phyloP scores from a whole-genome alignment of 1,140 invertebrate genomes.

The Sminthurinus signatus region DNA sequence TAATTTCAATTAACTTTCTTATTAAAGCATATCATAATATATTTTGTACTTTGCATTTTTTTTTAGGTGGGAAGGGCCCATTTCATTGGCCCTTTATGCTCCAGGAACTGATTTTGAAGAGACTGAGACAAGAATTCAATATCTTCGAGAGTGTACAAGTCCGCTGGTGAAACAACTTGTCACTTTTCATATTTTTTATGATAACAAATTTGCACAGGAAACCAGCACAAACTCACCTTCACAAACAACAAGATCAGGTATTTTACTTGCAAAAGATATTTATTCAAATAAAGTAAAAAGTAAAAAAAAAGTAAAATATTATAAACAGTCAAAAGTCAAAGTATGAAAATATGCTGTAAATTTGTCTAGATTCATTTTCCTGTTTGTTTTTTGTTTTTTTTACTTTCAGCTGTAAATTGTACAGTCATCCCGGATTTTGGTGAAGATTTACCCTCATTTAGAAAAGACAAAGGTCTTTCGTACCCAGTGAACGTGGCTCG shows the following conservation, averaged over 20 bases:
- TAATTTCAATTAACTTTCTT: too few relatives aligned
- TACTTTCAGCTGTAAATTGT: neutral
- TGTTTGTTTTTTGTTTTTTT: neutral
- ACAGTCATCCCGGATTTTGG: neutral
- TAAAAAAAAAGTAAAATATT: neutral
- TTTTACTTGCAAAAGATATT: neutral
- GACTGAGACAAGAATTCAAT: conserved; percentile 41
- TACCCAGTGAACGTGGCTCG: conserved; percentile 35
- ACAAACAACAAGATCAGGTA: too few relatives aligned
- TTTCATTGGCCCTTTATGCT: conserved; percentile 48
- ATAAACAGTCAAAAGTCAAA: neutral
- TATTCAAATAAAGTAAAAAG: neutral
- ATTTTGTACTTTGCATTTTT: too few relatives aligned
- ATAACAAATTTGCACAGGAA: conserved; percentile 13
- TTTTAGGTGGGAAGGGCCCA: conserved; percentile 48
- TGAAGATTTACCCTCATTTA: conserved; percentile 16
- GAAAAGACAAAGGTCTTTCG: conserved; percentile 1
- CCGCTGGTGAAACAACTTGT: conserved; percentile 40
- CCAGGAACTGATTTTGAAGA: conserved; percentile 44
- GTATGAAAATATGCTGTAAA: too few relatives aligned
- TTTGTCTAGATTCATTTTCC: neutral
- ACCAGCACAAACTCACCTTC: too few relatives aligned
- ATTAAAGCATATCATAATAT: too few relatives aligned
- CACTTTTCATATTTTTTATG: conserved; percentile 44
- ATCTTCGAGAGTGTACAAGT: conserved; percentile 40